Base-by-base conservation (phyloP, 2,888 invertebrate genomes). In the Euproctis similis region DNA sequence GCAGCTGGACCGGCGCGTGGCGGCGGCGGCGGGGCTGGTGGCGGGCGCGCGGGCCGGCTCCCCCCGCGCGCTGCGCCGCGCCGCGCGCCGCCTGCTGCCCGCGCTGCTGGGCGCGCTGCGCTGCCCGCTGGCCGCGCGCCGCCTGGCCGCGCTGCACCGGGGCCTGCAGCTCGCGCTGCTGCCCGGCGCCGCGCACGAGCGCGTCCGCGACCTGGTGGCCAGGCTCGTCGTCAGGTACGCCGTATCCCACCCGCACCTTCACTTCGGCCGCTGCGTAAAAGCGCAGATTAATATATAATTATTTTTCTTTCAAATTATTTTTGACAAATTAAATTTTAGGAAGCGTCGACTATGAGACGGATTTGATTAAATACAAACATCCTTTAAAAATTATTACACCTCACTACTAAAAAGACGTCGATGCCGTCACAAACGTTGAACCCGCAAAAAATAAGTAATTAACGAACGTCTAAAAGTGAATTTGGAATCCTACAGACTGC, bases 51-150 rank as follows among this genome's bases (percentile, higher is more conserved):
- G 36, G 23, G 70, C 75, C 13, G 63, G 63, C 23, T 88, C 89
- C 7, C 86, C 87, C 57, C 59, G 76, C 1, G 62, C 66, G 22
- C 26, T 68, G 42, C 30, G 55, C 18, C 36, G 42, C 41, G 47
- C 34, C 29, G 72, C 71, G 42, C 68, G 75, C 2, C 55, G 57
- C 25, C 36, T 60, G 10, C 53, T 77, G 46, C 28, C 40, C 3
- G 64, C 80, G 2, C 66, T 92, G 34, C 71, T 93, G 28, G 86
- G 76, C 26, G 87, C 92, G 36, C 76, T 95, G 40, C 86, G 89
- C 28, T 93, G 93, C 10, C 94, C 95, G 1, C 73, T 96, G 19
- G 92, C 93, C 4, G 94, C 95, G 4, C 89, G 90, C 1, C 75
- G 30, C 2, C 28, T 36, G 1, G 31, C 85, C 8, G 73, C 35